Percentiles rank a stretch among this genome's conserved stretches.
These are phyloP conservation scores for Heliconius aoede DNA, from an alignment of 2,888 invertebrate genomes.

Conservation along the genomic window DNA sequence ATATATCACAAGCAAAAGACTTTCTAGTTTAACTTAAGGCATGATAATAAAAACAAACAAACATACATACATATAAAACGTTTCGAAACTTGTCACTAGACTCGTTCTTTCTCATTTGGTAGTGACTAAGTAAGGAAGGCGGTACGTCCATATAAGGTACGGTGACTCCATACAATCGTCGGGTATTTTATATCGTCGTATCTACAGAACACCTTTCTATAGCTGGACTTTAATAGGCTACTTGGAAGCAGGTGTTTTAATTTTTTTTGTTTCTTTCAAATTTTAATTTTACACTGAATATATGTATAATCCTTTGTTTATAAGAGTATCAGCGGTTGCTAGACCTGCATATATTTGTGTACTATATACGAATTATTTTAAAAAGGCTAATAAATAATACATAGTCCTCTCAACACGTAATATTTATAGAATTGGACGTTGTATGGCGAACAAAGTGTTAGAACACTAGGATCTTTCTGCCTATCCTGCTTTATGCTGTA, in stretches of 20 bases:
- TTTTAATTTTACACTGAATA: conserved; percentile 1
- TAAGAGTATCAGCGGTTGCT: too few species aligned
- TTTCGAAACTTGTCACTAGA: conserved; percentile 46
- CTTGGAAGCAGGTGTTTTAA: conserved; percentile 34
- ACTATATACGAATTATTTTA: too few species aligned
- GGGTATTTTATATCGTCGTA: conserved; percentile 62
- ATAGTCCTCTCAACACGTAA: too few species aligned
- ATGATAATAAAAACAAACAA: conserved; percentile 40
- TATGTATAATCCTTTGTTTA: neutral
- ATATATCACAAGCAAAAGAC: neutral
- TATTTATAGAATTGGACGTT: too few species aligned
- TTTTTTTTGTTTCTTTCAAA: neutral
- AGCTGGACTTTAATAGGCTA: conserved; percentile 39
- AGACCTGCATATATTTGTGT: too few species aligned
- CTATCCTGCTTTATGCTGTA: too few species aligned
- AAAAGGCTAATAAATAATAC: too few species aligned
- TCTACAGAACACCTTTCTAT: conserved; percentile 49
- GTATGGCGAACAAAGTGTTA: too few species aligned
- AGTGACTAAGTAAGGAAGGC: conserved; percentile 59
- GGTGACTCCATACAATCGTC: conserved; percentile 64
- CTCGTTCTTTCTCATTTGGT: conserved; percentile 63
- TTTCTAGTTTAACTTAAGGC: conserved; percentile 24
- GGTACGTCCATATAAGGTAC: conserved; percentile 59
- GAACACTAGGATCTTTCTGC: too few species aligned
- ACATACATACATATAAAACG: conserved; percentile 11